Conservation (phyloP, 2,888 invertebrate species). For the Matsumyia berberina region DNA sequence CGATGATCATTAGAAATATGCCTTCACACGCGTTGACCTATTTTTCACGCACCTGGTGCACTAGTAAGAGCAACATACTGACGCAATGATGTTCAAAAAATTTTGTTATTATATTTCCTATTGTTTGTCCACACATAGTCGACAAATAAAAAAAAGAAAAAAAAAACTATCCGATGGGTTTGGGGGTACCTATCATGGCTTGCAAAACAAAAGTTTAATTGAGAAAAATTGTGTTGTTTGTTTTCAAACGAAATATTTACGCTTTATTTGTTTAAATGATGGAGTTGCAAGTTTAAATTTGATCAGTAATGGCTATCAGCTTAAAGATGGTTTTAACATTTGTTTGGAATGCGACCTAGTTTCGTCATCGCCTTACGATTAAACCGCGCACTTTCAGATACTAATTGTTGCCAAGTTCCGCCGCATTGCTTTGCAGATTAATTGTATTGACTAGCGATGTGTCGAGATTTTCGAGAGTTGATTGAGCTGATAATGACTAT, state of each 20-base stretch:
- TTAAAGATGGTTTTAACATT: neutral
- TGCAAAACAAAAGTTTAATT: constrained; percentile 18
- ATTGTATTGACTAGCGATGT: neutral
- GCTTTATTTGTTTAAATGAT: constrained; percentile 16
- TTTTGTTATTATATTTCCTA: constrained; percentile 37
- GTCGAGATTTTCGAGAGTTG: too few species aligned
- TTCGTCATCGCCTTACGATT: constrained; percentile 8
- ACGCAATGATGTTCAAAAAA: constrained; percentile 41
- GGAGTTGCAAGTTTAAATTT: constrained; percentile 7
- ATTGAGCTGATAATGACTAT: too few species aligned
- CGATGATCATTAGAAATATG: constrained; percentile 29
- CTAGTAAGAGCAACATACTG: constrained; percentile 20
- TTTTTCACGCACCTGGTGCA: constrained; percentile 45
- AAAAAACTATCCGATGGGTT: neutral
- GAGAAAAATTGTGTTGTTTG: constrained; percentile 30
- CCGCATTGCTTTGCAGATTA: neutral
- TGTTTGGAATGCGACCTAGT: neutral
- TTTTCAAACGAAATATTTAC: constrained; percentile 8
- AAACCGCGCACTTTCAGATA: neutral
- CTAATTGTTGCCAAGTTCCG: neutral
- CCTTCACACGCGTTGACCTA: constrained; percentile 39
- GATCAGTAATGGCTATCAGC: neutral
- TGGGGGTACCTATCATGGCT: constrained; percentile 4
- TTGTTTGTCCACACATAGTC: constrained; percentile 37
- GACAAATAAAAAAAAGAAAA: constrained; percentile 4